Conservation (phyloP, 2,797 vertebrate species). For the Poecile montanus region DNA sequence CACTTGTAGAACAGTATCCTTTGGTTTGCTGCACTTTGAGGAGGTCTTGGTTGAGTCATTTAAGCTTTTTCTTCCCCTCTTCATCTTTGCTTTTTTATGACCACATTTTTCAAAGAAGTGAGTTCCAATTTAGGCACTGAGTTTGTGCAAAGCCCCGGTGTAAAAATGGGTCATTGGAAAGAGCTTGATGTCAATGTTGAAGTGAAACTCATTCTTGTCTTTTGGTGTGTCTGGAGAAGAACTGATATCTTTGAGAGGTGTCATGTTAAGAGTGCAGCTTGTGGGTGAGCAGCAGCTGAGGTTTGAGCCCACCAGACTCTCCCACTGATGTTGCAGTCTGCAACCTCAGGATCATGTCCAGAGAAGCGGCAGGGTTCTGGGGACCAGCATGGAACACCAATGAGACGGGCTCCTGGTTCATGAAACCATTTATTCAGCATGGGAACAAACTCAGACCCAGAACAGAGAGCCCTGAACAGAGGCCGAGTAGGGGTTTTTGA, state of each 20-base stretch:
- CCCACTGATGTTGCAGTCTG: neutral
- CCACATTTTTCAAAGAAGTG: neutral
- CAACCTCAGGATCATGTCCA: too few species aligned
- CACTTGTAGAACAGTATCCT: neutral
- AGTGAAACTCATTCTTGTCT: neutral
- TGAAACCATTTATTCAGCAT: too few species aligned
- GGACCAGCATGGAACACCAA: too few species aligned
- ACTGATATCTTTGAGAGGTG: neutral
- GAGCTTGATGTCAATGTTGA: neutral
- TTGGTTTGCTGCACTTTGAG: neutral
- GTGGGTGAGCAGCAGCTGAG: neutral
- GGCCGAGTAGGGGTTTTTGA: too few species aligned
- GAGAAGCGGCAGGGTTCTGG: too few species aligned
- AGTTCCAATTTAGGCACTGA: neutral
- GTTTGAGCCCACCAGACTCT: neutral
- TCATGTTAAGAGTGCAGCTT: neutral
- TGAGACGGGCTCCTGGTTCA: too few species aligned
- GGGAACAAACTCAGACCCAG: too few species aligned
- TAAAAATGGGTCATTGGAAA: neutral
- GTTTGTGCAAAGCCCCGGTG: neutral
- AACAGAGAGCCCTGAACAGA: too few species aligned
- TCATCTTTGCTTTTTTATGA: neutral
- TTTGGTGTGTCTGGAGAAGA: neutral
- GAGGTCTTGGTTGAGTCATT: neutral
- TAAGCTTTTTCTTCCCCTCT: neutral